phyloP scores from a whole-genome alignment of 2,797 vertebrate genomes.

The Podargus strigoides region DNA sequence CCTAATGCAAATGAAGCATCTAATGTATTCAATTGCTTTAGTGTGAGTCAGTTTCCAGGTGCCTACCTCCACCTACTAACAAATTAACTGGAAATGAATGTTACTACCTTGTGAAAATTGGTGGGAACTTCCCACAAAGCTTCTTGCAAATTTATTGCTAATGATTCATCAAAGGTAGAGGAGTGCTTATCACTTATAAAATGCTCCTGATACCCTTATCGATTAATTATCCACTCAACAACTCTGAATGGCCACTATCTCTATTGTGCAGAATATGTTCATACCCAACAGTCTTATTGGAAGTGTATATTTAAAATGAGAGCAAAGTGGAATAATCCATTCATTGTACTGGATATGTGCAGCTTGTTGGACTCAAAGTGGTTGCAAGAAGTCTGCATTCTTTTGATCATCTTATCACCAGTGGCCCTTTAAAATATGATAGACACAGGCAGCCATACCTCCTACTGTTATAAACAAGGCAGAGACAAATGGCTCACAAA shows the following conservation, averaged over 20 bases:
- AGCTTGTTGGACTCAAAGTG: neutral
- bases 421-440: neutral
- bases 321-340: neutral
- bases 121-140: neutral
- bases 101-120: neutral
- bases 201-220: neutral
- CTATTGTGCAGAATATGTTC: neutral
- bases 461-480: constrained; percentile 6
- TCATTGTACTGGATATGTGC: neutral
- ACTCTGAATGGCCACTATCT: neutral
- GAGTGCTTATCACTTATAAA: neutral
- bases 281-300: neutral
- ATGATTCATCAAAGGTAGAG: neutral
- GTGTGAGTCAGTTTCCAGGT: neutral
- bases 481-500: neutral
- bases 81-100: neutral
- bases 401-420: neutral
- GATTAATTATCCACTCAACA: neutral
- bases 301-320: neutral
- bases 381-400: neutral
- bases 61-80: neutral
- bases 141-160: neutral
- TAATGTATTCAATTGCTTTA: rapidly evolving
- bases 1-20: neutral
- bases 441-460: neutral